Evolutionary conservation across 2,113 vertebrate species (phyloP).

Genomic region (Lampris megalopsis): DNA sequence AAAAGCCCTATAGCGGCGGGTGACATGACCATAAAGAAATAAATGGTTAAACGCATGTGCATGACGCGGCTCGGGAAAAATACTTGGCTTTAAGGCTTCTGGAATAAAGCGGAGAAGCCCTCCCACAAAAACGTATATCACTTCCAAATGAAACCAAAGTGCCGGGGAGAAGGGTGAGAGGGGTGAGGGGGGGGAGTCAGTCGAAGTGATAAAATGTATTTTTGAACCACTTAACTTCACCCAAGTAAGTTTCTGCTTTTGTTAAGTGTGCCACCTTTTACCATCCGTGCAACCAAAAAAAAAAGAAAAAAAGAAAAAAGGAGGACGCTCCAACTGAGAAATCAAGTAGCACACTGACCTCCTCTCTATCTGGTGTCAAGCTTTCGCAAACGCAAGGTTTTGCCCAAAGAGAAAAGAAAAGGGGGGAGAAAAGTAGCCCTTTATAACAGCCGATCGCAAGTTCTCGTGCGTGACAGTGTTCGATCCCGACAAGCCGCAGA

Average conservation of each 20-base stretch:
- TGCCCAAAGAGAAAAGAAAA: neutral
- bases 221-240: conserved; percentile 44
- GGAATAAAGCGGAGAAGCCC: no score
- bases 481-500: conserved; percentile 38
- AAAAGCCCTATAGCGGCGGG: conserved; percentile 42
- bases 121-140: no score
- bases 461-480: conserved; percentile 60
- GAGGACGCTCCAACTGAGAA: neutral
- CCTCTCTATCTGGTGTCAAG: neutral
- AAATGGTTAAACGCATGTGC: conserved; percentile 20
- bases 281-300: neutral
- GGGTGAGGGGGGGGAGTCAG: conserved; percentile 42
- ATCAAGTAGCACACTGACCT: conserved; percentile 3
- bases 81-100: conserved; percentile 3
- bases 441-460: conserved; percentile 45
- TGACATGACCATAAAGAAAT: conserved; percentile 63
- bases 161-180: no score
- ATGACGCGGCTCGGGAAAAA: neutral
- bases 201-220: neutral
- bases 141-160: no score
- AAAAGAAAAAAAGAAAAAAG: neutral
- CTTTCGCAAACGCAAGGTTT: neutral
- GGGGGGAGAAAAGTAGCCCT: conserved; percentile 17
- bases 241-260: conserved; percentile 21
- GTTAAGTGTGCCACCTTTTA: neutral